phyloP scores from a whole-genome alignment of 2,113 vertebrate genomes.

The Danio rerio region DNA sequence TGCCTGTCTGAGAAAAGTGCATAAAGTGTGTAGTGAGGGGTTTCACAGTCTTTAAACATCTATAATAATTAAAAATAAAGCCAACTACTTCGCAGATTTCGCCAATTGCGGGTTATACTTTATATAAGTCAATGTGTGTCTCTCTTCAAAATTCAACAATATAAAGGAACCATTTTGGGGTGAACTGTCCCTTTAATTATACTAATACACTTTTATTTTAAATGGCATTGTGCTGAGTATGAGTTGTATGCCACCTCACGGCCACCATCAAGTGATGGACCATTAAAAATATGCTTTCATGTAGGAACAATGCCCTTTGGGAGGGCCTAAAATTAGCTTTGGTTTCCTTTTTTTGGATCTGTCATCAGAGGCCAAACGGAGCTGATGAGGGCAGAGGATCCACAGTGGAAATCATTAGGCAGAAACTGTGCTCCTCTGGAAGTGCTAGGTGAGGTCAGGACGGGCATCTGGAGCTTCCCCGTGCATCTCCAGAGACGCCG shows the following conservation, averaged over 20 bases:
- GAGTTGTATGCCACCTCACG: neutral
- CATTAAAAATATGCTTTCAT: neutral
- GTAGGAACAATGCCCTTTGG: constrained; percentile 28
- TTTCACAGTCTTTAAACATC: too few species aligned
- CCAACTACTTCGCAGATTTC: too few species aligned
- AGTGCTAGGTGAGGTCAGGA: constrained; percentile 72
- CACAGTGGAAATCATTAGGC: constrained; percentile 81
- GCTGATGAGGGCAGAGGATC: constrained; percentile 56
- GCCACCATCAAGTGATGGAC: neutral
- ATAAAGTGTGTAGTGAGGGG: too few species aligned
- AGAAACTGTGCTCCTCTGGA: constrained; percentile 73
- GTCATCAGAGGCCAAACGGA: constrained; percentile 53
- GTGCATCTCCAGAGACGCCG: constrained; percentile 43
- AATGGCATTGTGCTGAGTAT: too few species aligned
- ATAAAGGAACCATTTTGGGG: too few species aligned
- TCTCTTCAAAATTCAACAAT: too few species aligned
- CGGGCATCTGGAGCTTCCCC: constrained; percentile 66
- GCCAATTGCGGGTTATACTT: too few species aligned
- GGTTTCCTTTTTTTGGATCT: constrained; percentile 31
- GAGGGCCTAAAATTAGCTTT: constrained; percentile 43
- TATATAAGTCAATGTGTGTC: too few species aligned
- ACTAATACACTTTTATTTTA: too few species aligned
- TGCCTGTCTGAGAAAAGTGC: too few species aligned
- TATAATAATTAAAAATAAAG: too few species aligned
- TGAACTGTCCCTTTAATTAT: too few species aligned